A percentile compares a stretch with the other conserved stretches of the same genome.
Evolutionary conservation across 2,888 invertebrate genomes (phyloP).

Genomic region (Andrena bucephala): DNA sequence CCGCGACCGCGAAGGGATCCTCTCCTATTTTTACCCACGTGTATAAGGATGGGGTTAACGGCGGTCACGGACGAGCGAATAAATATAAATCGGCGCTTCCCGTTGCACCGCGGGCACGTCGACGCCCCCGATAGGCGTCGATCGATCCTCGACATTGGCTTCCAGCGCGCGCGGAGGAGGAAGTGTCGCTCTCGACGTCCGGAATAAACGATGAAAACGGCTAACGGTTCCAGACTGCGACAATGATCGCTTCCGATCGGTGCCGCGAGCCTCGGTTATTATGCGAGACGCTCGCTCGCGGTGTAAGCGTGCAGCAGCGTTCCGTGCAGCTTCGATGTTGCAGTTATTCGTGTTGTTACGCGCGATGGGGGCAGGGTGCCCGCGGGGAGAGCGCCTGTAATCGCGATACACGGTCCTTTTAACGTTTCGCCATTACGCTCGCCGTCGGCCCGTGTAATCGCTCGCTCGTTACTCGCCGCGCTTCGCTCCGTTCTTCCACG

Average conservation of each 20-base stretch:
- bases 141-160: constrained; percentile 40
- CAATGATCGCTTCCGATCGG: constrained; percentile 70
- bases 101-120: constrained; percentile 56
- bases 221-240: constrained; percentile 67
- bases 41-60: background rate
- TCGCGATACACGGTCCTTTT: constrained; percentile 63
- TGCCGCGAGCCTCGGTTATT: constrained; percentile 56
- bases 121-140: constrained; percentile 51
- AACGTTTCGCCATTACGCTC: constrained; percentile 73
- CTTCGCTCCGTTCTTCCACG: constrained; percentile 15
- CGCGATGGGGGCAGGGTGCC: background rate
- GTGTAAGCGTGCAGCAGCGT: constrained; percentile 43
- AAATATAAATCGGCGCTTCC: constrained; percentile 33
- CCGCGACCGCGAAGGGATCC: background rate
- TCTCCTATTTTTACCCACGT: background rate
- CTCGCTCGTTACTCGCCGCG: constrained; percentile 74
- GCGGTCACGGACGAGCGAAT: constrained; percentile 5
- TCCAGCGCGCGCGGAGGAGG: constrained; percentile 65
- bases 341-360: constrained; percentile 46
- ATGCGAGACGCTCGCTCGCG: constrained; percentile 53
- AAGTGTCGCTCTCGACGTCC: constrained; percentile 70
- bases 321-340: constrained; percentile 52
- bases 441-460: constrained; percentile 75
- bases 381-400: constrained; percentile 62
- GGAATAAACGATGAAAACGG: constrained; percentile 77